Evolutionary conservation across 2,797 vertebrate genomes (phyloP), one percentile per base, ranked within the genome.

Genomic region (Nothura maculosa): DNA sequence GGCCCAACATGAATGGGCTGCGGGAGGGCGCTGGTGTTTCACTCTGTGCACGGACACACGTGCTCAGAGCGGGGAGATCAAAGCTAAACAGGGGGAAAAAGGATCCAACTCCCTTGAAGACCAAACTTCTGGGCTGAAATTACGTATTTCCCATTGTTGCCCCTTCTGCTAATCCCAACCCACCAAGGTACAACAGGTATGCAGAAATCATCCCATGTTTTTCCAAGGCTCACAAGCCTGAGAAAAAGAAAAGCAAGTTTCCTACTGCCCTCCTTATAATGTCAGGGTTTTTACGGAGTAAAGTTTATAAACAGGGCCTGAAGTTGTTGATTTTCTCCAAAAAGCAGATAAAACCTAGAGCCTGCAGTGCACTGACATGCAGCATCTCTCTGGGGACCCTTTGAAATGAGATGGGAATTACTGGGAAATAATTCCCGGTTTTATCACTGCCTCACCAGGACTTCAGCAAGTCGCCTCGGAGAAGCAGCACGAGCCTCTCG

Each of bases 391-490:
- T 28, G 40, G 27, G 79, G 12, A 20, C 30, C 40, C 21, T 5
- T 69, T 32, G 36, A 10, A 85, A 21, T 3, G 8, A 9, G 5
- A 30, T 18, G 15, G 50, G 55, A 60, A 34, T 2, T 25, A 25
- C 1, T 15, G 3, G 6, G 14, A 47, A 60, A 18, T 10, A 66
- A 81, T 10, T 11, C 8, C 81, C 32, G 34, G 55, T 32, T 57
- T 66, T 32, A 43, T 10, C 57, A 42, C 2, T 0, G 32, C 21
- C 1, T 4, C 9, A 20, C 19, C 5, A 1, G 0, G 21, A 25
- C 61, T 68, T 42, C 48, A 50, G 8, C 28, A 47, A 38, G 2
- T 3, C 40, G 16, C 30, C 0, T 13, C 14, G 62, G 17, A 82
- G 38, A 32, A 73, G 47, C 42, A n/a, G 43, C 18, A 36, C 2